Base-by-base conservation (phyloP, 2,113 vertebrate genomes). In the Sakesphorus luctuosus region DNA sequence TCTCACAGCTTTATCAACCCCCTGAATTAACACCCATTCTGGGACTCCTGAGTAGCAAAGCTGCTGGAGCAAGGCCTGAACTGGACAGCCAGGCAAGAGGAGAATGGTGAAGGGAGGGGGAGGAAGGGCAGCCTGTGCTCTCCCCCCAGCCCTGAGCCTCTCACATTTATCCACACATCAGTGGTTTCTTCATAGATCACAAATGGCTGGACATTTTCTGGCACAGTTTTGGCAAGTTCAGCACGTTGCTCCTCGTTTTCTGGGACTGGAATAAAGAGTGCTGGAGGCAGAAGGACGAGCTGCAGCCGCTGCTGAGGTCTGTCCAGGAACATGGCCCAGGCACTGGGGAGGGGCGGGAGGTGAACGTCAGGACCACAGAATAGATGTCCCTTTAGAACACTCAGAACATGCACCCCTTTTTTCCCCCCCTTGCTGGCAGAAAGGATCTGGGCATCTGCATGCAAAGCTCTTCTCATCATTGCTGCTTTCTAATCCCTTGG, bases 141-240 rank as follows among this genome's bases (percentile, higher is more conserved):
- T 75, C 67, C 26, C 73, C 58, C 78, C 80, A 63, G 46, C 63
- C 83, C 80, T 0, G 2, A 84, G 61, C 49, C 65, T 84, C 97
- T 98, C 97, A 99, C 99, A 28, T 99, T 99, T 97, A 99, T 99
- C 99, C 99, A 99, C 96, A 99, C 98, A 13, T 99, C 98, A 4
- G 99, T 99, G 96, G 98, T 98, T 96, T 99, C 99, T 95, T 99
- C 99, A 10, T 99, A 99, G 84, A 99, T 98, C 36, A 99, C 94
- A 71, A 98, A 98, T 2, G 99, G 99, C 96, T 99, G 99, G 62
- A 98, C 94, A 9, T 97, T 97, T 88, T 95, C 98, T 73, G 99
- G 98, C 83, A 99, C 97, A 2, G 98, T 97, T 92, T 98, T 98
- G 94, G 99, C 97, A 52, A 98, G 97, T 92, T 99, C 98, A 77